A percentile compares a stretch with the other conserved stretches of the same genome.
These are phyloP conservation scores for Limnodromus scolopaceus DNA, from an alignment of 2,797 vertebrate genomes.

Conservation along the genomic window DNA sequence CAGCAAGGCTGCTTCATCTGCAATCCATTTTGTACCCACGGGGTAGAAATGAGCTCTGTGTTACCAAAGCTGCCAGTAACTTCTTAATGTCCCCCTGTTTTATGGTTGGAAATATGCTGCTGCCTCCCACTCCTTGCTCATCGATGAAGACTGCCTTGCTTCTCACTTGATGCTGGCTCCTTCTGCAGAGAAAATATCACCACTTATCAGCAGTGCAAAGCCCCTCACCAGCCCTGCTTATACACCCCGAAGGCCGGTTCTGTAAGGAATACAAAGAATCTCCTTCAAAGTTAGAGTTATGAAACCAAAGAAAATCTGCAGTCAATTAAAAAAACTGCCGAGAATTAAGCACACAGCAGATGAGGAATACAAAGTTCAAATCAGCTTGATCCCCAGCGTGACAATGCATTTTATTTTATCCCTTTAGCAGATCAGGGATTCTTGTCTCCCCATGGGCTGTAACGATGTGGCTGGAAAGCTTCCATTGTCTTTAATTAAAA, in stretches of 20 bases:
- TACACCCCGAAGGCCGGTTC: not conserved
- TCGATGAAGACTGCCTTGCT: not conserved
- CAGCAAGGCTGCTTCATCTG: not conserved
- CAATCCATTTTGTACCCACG: not conserved
- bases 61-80: not conserved
- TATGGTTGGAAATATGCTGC: not conserved
- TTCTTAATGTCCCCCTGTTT: not conserved
- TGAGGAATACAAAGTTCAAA: not conserved
- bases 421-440: not conserved
- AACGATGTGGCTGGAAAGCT: not conserved
- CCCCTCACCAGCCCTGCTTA: not conserved
- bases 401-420: slow-evolving; percentile 14
- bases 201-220: not conserved
- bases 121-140: not conserved
- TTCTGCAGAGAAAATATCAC: not conserved
- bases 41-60: not conserved
- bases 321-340: not conserved
- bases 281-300: not conserved
- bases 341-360: not conserved
- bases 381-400: not conserved
- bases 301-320: slow-evolving; percentile 16
- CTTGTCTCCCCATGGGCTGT: not conserved
- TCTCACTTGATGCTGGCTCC: not conserved
- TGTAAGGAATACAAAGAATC: not conserved
- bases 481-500: slow-evolving; percentile 51